Evolutionary conservation across 2,888 invertebrate species (phyloP).

Genomic region (Drosophila colorata): DNA sequence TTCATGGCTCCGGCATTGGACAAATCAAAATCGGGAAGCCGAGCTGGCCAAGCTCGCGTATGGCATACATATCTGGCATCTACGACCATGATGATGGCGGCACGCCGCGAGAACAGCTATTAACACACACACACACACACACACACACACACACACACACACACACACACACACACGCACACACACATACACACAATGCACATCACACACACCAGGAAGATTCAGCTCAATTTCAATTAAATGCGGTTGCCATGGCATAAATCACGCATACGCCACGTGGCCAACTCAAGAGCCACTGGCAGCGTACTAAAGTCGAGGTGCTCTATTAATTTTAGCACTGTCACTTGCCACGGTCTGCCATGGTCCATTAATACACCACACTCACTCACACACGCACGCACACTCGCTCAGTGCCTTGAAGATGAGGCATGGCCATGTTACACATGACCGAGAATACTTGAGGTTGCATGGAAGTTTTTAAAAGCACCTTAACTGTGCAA

Average conservation of each 20-base stretch:
- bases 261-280: conserved; percentile 71
- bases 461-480: not conserved
- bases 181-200: not conserved
- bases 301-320: conserved; percentile 54
- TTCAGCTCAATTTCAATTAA: conserved; percentile 65
- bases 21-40: conserved; percentile 50
- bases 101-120: conserved; percentile 42
- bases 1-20: conserved; percentile 52
- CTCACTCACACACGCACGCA: conserved; percentile 7
- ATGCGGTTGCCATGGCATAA: conserved; percentile 62
- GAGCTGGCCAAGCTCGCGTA: conserved; percentile 19
- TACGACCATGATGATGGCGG: conserved; percentile 31
- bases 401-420: not conserved
- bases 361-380: conserved; percentile 38
- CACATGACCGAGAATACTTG: not conserved
- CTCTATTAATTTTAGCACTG: conserved; percentile 72
- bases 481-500: conserved; percentile 5
- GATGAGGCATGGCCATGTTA: conserved; percentile 9
- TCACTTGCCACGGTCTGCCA: conserved; percentile 65
- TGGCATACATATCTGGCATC: conserved; percentile 18
- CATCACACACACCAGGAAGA: not conserved
- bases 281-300: conserved; percentile 27
- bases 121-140: conserved; percentile 19
- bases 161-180: conserved; percentile 13
- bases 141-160: not conserved